These are phyloP conservation scores for Pipistrellus nathusii DNA, from an alignment of 2,797 vertebrate genomes.

Conservation along the genomic window DNA sequence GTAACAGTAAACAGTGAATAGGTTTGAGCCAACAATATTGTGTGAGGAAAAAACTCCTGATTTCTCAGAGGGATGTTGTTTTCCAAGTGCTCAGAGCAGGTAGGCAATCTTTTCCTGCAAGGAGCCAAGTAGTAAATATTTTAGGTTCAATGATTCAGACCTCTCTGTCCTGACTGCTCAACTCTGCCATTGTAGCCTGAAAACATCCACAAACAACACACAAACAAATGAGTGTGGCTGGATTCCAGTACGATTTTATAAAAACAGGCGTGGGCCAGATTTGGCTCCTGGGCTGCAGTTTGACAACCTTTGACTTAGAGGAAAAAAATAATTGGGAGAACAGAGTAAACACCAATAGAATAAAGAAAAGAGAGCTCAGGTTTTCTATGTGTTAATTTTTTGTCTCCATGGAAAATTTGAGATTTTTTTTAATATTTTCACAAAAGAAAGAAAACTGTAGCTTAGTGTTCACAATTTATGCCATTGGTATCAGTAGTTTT, in stretches of 20 bases:
- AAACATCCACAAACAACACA: neutral
- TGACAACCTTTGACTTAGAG: neutral
- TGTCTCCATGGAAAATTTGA: neutral
- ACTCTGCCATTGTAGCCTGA: neutral
- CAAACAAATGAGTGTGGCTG: neutral
- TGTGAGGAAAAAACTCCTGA: rapidly evolving
- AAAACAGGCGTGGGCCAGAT: neutral
- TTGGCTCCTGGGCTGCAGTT: neutral
- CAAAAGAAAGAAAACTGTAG: neutral
- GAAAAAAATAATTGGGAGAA: neutral
- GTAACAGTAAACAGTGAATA: neutral
- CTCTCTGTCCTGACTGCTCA: neutral
- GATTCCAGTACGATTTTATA: neutral
- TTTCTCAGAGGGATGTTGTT: neutral
- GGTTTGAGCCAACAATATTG: neutral
- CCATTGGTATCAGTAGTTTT: neutral
- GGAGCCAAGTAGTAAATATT: neutral
- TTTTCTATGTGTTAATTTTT: neutral
- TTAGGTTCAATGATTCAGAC: neutral
- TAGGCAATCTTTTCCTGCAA: neutral
- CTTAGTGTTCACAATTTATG: too few relatives aligned
- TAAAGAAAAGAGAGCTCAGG: rapidly evolving
- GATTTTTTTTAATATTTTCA: neutral
- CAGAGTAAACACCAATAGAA: rapidly evolving
- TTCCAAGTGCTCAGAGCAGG: neutral